Conservation (phyloP, 2,113 vertebrate genomes). For the Cyanoliseus patagonus region DNA sequence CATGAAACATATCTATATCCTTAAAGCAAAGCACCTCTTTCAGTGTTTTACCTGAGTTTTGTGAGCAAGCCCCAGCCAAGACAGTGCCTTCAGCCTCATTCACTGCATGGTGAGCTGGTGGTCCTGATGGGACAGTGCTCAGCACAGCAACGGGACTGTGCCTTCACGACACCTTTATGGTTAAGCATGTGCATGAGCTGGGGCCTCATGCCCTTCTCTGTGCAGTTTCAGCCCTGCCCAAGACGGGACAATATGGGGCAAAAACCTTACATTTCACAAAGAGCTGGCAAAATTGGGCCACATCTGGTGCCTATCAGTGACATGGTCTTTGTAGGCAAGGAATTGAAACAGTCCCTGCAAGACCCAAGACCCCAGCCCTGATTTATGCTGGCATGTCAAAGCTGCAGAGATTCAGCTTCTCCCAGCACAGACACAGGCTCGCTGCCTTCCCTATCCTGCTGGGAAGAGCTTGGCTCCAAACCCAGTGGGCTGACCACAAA, state of each 20-base stretch:
- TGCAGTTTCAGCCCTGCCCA: not conserved
- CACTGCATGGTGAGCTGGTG: not conserved
- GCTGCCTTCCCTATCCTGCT: not conserved
- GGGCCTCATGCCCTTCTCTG: not conserved
- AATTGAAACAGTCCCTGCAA: not conserved
- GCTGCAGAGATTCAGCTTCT: not conserved
- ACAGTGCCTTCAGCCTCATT: not conserved
- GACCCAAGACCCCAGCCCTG: not conserved
- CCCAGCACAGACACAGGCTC: not conserved
- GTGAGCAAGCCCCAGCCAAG: not conserved
- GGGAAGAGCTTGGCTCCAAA: constrained; percentile 24
- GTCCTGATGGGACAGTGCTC: not conserved
- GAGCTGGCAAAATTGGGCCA: not conserved
- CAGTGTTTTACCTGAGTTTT: not conserved
- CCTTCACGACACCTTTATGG: not conserved
- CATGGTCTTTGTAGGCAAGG: not conserved
- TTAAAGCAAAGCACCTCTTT: not conserved
- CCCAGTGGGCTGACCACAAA: not conserved
- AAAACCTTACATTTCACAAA: not conserved
- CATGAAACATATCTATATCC: fast-evolving
- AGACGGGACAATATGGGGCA: not conserved
- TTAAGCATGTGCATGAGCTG: not conserved
- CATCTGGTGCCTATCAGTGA: not conserved
- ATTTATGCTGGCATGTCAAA: not conserved
- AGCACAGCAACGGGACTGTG: not conserved